A percentile compares a stretch with the other conserved stretches of the same genome.
phyloP scores from a whole-genome alignment of 2,797 vertebrate genomes.

The Amphiprion clarkii region DNA sequence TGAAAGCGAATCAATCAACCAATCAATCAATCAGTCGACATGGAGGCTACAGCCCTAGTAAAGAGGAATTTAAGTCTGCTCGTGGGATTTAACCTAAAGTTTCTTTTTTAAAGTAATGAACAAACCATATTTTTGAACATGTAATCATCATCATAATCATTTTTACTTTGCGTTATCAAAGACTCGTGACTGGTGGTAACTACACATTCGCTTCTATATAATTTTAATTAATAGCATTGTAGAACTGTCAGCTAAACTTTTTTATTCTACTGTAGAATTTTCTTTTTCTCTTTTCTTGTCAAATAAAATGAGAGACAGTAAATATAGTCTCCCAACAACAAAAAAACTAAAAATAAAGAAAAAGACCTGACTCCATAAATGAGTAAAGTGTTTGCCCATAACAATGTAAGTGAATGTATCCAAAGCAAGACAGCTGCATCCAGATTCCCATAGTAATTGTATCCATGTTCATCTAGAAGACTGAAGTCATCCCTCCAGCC shows the following conservation, averaged over 20 bases:
- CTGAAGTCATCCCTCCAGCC: not conserved
- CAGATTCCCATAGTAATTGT: not conserved
- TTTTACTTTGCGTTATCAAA: not conserved
- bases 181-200: not conserved
- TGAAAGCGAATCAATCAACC: too few species aligned
- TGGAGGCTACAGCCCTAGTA: not conserved
- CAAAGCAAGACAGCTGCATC: not conserved
- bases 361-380: not conserved
- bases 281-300: too few species aligned
- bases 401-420: too few species aligned
- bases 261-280: not conserved
- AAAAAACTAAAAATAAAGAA: too few species aligned
- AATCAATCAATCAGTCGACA: too few species aligned
- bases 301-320: not conserved
- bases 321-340: not conserved
- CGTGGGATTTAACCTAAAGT: not conserved
- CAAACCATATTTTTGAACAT: too few species aligned
- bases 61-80: not conserved
- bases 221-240: not conserved
- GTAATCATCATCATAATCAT: not conserved
- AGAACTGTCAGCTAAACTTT: not conserved
- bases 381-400: not conserved
- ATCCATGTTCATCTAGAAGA: constrained; percentile 2
- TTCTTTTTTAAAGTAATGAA: too few species aligned
- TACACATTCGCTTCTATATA: not conserved